Conservation (phyloP, 2,113 vertebrate genomes). For the Neogobius melanostomus region DNA sequence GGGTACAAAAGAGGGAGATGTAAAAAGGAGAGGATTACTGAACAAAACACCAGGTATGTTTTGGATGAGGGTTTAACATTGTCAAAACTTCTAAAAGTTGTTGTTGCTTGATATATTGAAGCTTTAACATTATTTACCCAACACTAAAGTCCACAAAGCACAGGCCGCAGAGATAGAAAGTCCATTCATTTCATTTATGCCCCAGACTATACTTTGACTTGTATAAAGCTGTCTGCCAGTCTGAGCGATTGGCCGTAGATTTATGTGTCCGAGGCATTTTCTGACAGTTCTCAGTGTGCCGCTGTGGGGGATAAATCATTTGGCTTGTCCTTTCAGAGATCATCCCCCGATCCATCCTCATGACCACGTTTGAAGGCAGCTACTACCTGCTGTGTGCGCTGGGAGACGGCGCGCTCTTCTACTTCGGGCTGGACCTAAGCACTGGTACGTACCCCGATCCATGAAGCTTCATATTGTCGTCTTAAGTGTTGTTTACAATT, state of each 20-base stretch:
- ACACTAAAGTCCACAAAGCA: constrained; percentile 11
- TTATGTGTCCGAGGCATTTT: constrained; percentile 32
- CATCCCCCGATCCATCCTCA: constrained; percentile 97
- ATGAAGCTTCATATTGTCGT: background rate
- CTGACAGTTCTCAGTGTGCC: constrained; percentile 36
- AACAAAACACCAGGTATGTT: too few relatives aligned
- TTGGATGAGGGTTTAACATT: too few relatives aligned
- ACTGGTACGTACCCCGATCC: constrained; percentile 75
- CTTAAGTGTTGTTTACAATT: too few relatives aligned
- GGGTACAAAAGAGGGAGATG: background rate
- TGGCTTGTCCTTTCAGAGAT: constrained; percentile 81
- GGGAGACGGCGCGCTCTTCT: constrained; percentile 97
- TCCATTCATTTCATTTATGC: constrained; percentile 29
- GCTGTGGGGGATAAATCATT: constrained; percentile 40
- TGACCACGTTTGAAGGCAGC: constrained; percentile 98
- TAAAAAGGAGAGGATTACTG: too few relatives aligned
- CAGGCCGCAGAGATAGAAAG: constrained; percentile 23
- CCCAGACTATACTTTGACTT: constrained; percentile 12
- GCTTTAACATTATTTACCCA: constrained; percentile 19
- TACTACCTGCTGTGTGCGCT: constrained; percentile 96
- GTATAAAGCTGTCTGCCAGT: constrained; percentile 18
- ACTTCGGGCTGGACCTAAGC: constrained; percentile 92
- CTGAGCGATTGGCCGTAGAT: constrained; percentile 32
- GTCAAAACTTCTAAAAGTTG: background rate
- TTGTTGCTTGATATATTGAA: constrained; percentile 6